phyloP scores from a whole-genome alignment of 2,888 invertebrate species.

The Sussaba pulchella region DNA sequence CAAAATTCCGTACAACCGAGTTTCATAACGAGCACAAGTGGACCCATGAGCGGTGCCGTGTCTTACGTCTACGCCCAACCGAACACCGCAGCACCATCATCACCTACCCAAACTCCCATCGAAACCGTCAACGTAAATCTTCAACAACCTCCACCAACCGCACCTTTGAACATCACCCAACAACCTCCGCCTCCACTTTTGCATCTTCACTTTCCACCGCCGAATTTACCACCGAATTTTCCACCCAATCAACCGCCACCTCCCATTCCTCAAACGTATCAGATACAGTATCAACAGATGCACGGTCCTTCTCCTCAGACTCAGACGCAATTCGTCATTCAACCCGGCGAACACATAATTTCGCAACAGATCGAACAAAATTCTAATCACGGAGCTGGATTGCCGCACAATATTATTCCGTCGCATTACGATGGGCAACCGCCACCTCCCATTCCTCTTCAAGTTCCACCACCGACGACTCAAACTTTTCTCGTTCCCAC shows the following conservation, averaged over 20 bases:
- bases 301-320: slow-evolving; percentile 77
- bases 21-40: slow-evolving; percentile 77
- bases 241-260: slow-evolving; percentile 81
- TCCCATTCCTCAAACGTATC: slow-evolving; percentile 82
- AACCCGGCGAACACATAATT: slow-evolving; percentile 78
- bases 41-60: slow-evolving; percentile 77
- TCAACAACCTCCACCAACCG: slow-evolving; percentile 80
- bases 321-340: slow-evolving; percentile 81
- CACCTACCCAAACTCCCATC: slow-evolving; percentile 79
- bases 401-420: slow-evolving; percentile 55
- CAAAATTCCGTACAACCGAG: slow-evolving; percentile 77
- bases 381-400: slow-evolving; percentile 76
- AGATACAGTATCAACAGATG: slow-evolving; percentile 82
- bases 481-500: slow-evolving; percentile 80
- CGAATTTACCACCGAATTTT: slow-evolving; percentile 78
- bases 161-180: slow-evolving; percentile 79
- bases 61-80: slow-evolving; percentile 83
- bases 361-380: slow-evolving; percentile 77
- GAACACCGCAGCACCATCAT: slow-evolving; percentile 77
- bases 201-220: slow-evolving; percentile 82
- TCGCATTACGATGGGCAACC: slow-evolving; percentile 80
- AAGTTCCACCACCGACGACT: slow-evolving; percentile 77
- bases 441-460: slow-evolving; percentile 77
- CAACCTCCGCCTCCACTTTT: slow-evolving; percentile 80
- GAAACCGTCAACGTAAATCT: slow-evolving; percentile 82